phyloP scores from a whole-genome alignment of 2,888 invertebrate genomes.

The Tortricodes alternella region DNA sequence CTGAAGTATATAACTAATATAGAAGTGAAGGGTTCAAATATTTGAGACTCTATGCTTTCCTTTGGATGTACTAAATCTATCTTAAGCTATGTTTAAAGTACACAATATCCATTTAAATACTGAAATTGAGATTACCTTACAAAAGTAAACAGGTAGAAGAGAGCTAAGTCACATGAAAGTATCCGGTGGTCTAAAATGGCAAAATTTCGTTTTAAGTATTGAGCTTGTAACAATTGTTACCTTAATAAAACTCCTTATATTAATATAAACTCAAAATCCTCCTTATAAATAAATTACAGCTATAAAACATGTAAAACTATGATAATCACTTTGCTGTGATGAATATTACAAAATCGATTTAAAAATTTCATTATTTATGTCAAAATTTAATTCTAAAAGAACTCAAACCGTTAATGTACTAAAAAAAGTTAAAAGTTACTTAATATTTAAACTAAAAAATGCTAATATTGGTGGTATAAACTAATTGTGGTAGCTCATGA shows the following conservation, averaged over 20 bases:
- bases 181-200: conserved; percentile 52
- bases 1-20: background rate
- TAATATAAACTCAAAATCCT: conserved; percentile 7
- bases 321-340: conserved; percentile 14
- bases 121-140: conserved; percentile 12
- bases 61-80: conserved; percentile 13
- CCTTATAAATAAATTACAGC: conserved; percentile 22
- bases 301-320: conserved; percentile 5
- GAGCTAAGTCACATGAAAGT: conserved; percentile 46
- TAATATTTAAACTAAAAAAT: conserved; percentile 3
- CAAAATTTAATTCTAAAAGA: conserved; percentile 18
- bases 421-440: background rate
- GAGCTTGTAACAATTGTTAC: conserved; percentile 31
- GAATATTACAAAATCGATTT: conserved; percentile 21
- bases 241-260: background rate
- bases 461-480: too few species aligned
- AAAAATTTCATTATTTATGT: conserved; percentile 8
- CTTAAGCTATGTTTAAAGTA: conserved; percentile 1
- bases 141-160: conserved; percentile 34
- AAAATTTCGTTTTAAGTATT: conserved; percentile 40
- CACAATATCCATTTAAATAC: conserved; percentile 12
- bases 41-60: conserved; percentile 12
- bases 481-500: conserved; percentile 20
- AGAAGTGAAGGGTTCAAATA: background rate
- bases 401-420: background rate